Evolutionary conservation across 2,888 invertebrate species (phyloP).

Genomic region (Seira musarum): DNA sequence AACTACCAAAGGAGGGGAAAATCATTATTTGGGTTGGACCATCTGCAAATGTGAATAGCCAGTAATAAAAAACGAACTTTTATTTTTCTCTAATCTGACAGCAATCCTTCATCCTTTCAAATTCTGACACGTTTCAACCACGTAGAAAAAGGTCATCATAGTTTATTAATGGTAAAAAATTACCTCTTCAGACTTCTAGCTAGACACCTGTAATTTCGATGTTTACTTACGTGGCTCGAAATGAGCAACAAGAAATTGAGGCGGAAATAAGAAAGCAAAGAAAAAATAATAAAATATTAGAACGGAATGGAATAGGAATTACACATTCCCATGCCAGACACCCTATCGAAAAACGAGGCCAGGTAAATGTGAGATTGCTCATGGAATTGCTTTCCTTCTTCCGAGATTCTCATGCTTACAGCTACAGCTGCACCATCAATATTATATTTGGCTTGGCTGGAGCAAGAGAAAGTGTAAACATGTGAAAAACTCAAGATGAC

Average conservation of each 20-base stretch:
- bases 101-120: conserved; percentile 54
- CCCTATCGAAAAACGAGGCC: too few relatives aligned
- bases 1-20: too few relatives aligned
- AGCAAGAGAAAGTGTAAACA: too few relatives aligned
- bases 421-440: background rate
- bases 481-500: conserved; percentile 3
- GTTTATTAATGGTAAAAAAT: conserved; percentile 49
- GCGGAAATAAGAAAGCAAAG: conserved; percentile 24
- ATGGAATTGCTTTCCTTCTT: conserved; percentile 50
- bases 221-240: background rate
- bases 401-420: background rate
- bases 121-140: conserved; percentile 37
- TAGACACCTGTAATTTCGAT: background rate
- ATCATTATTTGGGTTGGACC: too few relatives aligned
- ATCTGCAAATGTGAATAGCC: conserved; percentile 5
- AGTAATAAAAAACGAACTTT: conserved; percentile 29
- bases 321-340: too few relatives aligned
- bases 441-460: background rate
- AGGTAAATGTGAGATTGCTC: conserved; percentile 32
- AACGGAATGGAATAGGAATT: conserved; percentile 38
- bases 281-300: conserved; percentile 21
- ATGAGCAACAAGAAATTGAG: background rate
- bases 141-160: conserved; percentile 49
- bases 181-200: conserved; percentile 24
- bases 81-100: conserved; percentile 15